A percentile compares a stretch with the other conserved stretches of the same genome.
phyloP scores from a whole-genome alignment of 2,888 invertebrate genomes.

The Platycheirus albimanus region DNA sequence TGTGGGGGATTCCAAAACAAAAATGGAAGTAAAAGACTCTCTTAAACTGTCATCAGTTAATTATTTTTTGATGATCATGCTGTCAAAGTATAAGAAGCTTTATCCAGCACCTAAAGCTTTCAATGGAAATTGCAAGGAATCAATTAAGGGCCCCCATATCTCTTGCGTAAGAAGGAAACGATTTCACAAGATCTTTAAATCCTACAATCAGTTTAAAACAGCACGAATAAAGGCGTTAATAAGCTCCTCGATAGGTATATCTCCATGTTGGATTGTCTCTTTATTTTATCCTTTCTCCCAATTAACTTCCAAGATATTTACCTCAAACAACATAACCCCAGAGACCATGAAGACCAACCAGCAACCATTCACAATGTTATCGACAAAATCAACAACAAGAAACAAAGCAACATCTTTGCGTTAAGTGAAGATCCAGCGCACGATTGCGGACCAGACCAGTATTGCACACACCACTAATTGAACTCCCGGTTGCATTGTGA shows the following conservation, averaged over 20 bases:
- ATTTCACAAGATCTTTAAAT: no score
- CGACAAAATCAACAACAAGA: constrained; percentile 40
- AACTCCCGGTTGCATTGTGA: constrained; percentile 42
- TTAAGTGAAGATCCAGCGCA: constrained; percentile 51
- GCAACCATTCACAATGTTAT: constrained; percentile 29
- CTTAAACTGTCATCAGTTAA: no score
- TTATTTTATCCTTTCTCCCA: constrained; percentile 42
- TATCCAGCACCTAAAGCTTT: no score
- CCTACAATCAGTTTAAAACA: no score
- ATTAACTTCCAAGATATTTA: constrained; percentile 49
- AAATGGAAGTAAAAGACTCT: no score
- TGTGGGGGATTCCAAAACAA: no score
- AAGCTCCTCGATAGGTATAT: constrained; percentile 50
- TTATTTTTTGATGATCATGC: no score
- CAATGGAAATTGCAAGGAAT: no score
- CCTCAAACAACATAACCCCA: no score
- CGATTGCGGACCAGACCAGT: constrained; percentile 67
- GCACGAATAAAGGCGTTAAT: constrained; percentile 52
- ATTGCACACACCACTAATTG: constrained; percentile 72
- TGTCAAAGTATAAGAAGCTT: no score
- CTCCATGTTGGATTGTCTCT: constrained; percentile 29
- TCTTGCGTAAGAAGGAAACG: no score
- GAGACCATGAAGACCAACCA: not conserved
- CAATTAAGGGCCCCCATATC: no score
- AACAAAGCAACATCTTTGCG: constrained; percentile 28